phyloP scores from a whole-genome alignment of 2,888 invertebrate genomes.

The Tetranychus piercei region DNA sequence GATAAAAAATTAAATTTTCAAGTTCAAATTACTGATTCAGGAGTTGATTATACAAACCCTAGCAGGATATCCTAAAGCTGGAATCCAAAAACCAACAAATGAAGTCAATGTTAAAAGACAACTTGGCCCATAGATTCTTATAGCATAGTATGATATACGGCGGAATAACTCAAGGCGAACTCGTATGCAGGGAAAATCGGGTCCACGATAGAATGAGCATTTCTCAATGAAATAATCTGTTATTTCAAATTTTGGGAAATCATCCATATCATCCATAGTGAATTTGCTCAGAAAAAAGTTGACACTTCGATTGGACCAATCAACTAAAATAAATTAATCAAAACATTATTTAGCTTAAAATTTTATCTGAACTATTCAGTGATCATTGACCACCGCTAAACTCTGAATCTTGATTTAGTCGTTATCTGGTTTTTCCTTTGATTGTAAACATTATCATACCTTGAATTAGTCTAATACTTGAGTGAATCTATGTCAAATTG shows the following conservation, averaged over 20 bases:
- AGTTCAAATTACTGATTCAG: background rate
- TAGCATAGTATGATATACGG: slow-evolving; percentile 19
- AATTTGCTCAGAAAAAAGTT: slow-evolving; percentile 12
- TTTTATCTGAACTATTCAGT: no score
- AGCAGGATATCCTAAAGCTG: slow-evolving; percentile 31
- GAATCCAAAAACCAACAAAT: slow-evolving; percentile 31
- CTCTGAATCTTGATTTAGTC: no score
- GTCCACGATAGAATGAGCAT: slow-evolving; percentile 12
- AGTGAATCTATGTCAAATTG: no score
- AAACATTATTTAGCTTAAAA: background rate
- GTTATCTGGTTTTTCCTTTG: no score
- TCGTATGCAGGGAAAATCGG: slow-evolving; percentile 15
- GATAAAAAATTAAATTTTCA: background rate
- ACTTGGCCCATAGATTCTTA: slow-evolving; percentile 19
- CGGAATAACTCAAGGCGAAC: slow-evolving; percentile 16
- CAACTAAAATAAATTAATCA: background rate
- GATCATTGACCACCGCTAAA: no score
- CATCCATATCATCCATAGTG: background rate
- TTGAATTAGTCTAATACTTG: no score
- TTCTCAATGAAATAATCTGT: background rate
- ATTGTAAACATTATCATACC: no score
- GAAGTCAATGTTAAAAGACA: slow-evolving; percentile 17
- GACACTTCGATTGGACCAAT: slow-evolving; percentile 7
- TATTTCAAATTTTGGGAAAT: slow-evolving; percentile 19
- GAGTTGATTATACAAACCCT: slow-evolving; percentile 5